Evolutionary conservation across 1,140 invertebrate species (phyloP).

Genomic region (Pogonus chalceus): DNA sequence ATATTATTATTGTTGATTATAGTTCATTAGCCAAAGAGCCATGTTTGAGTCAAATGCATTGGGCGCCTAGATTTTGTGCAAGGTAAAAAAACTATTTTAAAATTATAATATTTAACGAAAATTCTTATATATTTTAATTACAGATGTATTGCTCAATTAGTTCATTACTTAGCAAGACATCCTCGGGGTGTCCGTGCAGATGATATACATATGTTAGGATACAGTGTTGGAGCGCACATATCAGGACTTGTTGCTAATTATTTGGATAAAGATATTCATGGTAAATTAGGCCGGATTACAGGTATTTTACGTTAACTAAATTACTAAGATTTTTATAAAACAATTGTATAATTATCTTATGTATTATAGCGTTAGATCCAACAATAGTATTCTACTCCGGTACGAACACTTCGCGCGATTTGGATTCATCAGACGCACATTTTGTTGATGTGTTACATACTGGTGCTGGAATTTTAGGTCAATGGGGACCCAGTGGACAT

Average conservation of each 20-base stretch:
- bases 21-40: constrained; percentile 68
- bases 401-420: constrained; percentile 63
- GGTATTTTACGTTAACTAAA: constrained; percentile 36
- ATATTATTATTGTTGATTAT: constrained; percentile 81
- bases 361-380: constrained; percentile 60
- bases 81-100: not conserved
- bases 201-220: constrained; percentile 68
- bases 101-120: not conserved
- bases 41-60: constrained; percentile 71
- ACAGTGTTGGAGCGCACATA: constrained; percentile 78
- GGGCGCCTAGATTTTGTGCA: constrained; percentile 68
- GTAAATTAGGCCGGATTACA: constrained; percentile 69
- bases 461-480: constrained; percentile 71
- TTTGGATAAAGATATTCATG: constrained; percentile 43
- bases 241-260: constrained; percentile 71
- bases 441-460: constrained; percentile 87
- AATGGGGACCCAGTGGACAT: constrained; percentile 78
- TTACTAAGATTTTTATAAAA: not conserved
- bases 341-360: constrained; percentile 3
- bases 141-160: constrained; percentile 68
- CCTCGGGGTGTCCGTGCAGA: constrained; percentile 61
- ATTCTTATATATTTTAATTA: constrained; percentile 18
- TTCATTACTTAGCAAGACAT: constrained; percentile 66
- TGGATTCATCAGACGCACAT: constrained; percentile 73
- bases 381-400: constrained; percentile 76